These are phyloP conservation scores for Podocnemis expansa DNA, from an alignment of 2,113 vertebrate species.

Conservation along the genomic window DNA sequence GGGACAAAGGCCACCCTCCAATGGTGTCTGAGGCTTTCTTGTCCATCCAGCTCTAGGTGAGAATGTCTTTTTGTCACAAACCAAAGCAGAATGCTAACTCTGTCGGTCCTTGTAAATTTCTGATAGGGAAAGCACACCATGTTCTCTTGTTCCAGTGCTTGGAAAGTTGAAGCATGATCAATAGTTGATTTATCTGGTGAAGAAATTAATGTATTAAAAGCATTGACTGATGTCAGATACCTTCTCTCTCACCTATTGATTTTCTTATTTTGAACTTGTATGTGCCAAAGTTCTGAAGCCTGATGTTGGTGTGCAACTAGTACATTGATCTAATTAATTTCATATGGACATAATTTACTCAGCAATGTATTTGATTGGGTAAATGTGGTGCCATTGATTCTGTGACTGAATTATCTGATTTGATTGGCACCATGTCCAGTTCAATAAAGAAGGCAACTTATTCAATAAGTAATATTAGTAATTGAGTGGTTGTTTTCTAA, in stretches of 20 bases:
- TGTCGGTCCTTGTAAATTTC: background rate
- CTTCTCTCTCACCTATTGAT: conserved; percentile 71
- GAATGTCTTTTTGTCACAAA: background rate
- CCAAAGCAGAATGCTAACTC: background rate
- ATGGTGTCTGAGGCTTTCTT: background rate
- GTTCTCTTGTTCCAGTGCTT: conserved; percentile 11
- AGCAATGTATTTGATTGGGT: conserved; percentile 67
- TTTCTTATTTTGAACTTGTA: conserved; percentile 55
- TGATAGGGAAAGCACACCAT: background rate
- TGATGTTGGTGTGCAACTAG: conserved; percentile 4
- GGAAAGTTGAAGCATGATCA: conserved; percentile 69
- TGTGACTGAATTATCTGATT: conserved; percentile 71
- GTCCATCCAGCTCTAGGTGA: fast-evolving
- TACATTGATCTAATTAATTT: conserved; percentile 73
- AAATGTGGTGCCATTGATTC: conserved; percentile 73
- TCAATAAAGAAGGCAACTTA: conserved; percentile 64
- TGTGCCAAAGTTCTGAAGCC: conserved; percentile 49
- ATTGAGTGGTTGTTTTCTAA: conserved; percentile 65
- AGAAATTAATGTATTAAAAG: conserved; percentile 78
- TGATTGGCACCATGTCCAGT: conserved; percentile 67
- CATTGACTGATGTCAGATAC: conserved; percentile 72
- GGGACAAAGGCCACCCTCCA: background rate
- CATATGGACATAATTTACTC: conserved; percentile 72
- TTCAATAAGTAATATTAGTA: conserved; percentile 66
- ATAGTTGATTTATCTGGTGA: conserved; percentile 75